phyloP scores from a whole-genome alignment of 2,797 vertebrate genomes.

The Sternotherus odoratus region DNA sequence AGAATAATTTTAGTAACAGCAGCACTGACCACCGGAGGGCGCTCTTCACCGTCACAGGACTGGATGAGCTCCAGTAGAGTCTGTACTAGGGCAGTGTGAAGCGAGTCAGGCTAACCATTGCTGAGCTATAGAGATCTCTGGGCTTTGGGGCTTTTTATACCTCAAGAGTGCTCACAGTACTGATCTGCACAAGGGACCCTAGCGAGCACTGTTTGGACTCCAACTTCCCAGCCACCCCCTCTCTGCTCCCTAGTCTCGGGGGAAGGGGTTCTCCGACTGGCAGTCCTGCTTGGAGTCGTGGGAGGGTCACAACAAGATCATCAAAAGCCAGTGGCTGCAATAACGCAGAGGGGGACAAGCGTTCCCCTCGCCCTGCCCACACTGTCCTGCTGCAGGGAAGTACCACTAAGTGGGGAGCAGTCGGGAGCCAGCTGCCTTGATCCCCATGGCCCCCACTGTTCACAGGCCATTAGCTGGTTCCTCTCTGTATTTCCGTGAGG shows the following conservation, averaged over 20 bases:
- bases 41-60: neutral
- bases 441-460: neutral
- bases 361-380: too few species aligned
- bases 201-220: too few species aligned
- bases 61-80: neutral
- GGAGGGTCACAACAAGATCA: neutral
- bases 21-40: neutral
- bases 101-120: neutral
- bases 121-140: neutral
- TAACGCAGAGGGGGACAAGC: too few species aligned
- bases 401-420: neutral
- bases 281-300: neutral
- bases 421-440: too few species aligned
- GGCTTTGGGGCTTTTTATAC: neutral
- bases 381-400: neutral
- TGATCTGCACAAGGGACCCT: too few species aligned
- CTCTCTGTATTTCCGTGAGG: neutral
- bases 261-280: neutral
- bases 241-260: neutral
- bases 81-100: too few species aligned
- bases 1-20: too few species aligned
- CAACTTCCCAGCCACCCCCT: too few species aligned
- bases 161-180: neutral
- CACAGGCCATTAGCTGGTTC: neutral
- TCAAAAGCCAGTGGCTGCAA: neutral